Evolutionary conservation across 2,113 vertebrate genomes (phyloP).

Genomic region (Cyanoliseus patagonus): DNA sequence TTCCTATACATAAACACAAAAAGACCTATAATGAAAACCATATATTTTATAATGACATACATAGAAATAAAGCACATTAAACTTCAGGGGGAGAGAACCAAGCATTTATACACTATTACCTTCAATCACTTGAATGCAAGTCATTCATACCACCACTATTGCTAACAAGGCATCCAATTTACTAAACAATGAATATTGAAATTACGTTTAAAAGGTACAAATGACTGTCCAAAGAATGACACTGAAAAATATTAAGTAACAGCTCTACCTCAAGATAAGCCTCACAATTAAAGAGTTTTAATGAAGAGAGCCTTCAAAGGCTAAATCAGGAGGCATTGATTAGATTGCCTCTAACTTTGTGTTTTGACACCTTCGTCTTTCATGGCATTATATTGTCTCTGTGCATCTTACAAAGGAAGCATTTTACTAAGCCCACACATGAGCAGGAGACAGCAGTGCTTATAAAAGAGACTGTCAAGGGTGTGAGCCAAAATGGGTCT

Average conservation of each 20-base stretch:
- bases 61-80: constrained; percentile 48
- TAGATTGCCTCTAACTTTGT: constrained; percentile 90
- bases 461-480: constrained; percentile 87
- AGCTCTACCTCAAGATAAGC: constrained; percentile 83
- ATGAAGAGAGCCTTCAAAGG: constrained; percentile 88
- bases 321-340: constrained; percentile 93
- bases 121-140: constrained; percentile 80
- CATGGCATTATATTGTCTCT: constrained; percentile 91
- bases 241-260: constrained; percentile 87
- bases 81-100: constrained; percentile 51
- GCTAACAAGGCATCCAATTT: constrained; percentile 83
- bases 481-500: constrained; percentile 86
- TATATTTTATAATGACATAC: constrained; percentile 52
- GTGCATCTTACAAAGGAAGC: constrained; percentile 89
- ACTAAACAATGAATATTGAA: constrained; percentile 83
- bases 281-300: constrained; percentile 84
- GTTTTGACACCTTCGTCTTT: constrained; percentile 89
- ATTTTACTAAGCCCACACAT: constrained; percentile 87
- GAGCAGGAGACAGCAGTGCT: constrained; percentile 86
- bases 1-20: constrained; percentile 48
- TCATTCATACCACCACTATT: constrained; percentile 79
- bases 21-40: constrained; percentile 13
- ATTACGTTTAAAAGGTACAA: constrained; percentile 83
- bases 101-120: constrained; percentile 77
- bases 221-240: constrained; percentile 83